phyloP scores from a whole-genome alignment of 2,888 invertebrate species.

The Yponomeuta sedellus region DNA sequence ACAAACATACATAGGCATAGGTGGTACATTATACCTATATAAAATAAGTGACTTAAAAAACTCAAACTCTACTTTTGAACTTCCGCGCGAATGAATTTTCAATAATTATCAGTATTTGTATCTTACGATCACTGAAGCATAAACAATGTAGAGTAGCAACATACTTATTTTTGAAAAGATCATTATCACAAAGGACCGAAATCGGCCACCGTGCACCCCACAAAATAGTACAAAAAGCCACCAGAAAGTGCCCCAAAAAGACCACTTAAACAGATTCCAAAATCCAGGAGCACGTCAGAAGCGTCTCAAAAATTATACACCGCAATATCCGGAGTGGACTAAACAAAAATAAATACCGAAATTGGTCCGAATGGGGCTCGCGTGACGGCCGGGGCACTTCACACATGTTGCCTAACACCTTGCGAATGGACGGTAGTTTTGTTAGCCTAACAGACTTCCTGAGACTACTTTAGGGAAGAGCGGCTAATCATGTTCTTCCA shows the following conservation, averaged over 20 bases:
- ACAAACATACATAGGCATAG: no score
- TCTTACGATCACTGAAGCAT: no score
- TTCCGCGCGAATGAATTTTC: no score
- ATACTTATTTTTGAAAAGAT: neutral
- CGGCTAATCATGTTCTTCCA: no score
- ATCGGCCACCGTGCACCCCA: neutral
- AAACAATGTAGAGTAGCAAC: no score
- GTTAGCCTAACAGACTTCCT: neutral
- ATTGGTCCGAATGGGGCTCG: neutral
- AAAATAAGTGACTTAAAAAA: no score
- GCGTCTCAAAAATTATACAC: neutral
- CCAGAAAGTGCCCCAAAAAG: neutral
- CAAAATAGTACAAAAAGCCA: neutral
- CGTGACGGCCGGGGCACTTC: neutral
- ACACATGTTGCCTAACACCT: neutral
- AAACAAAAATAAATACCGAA: slow-evolving; percentile 2
- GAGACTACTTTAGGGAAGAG: no score
- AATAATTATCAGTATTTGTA: no score
- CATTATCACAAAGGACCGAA: neutral
- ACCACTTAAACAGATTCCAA: neutral
- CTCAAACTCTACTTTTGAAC: no score
- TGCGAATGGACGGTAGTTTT: neutral
- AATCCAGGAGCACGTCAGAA: neutral
- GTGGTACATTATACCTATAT: no score
- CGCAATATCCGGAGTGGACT: neutral